phyloP scores from a whole-genome alignment of 2,888 invertebrate species.

The Hyalella azteca region DNA sequence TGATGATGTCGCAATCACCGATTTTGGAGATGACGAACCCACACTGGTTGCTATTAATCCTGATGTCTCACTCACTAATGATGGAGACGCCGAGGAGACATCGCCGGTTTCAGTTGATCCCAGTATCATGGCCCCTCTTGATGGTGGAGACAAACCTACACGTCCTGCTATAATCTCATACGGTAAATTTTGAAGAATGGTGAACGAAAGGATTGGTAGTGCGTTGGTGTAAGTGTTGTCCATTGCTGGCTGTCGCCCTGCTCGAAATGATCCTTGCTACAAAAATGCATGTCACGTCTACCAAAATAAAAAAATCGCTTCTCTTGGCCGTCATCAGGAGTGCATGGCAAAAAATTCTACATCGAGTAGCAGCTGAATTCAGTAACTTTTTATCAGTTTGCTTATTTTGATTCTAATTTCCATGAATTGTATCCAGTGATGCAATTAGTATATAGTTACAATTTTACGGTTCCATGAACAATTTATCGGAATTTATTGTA shows the following conservation, averaged over 20 bases:
- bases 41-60: neutral
- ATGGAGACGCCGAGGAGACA: neutral
- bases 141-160: conserved; percentile 12
- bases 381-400: conserved; percentile 7
- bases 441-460: too few species aligned
- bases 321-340: conserved; percentile 27
- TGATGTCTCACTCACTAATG: neutral
- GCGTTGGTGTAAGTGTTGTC: conserved; percentile 25
- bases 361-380: conserved; percentile 7
- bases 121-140: neutral
- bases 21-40: conserved; percentile 5
- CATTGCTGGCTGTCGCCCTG: conserved; percentile 16
- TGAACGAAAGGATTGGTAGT: neutral
- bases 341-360: conserved; percentile 23
- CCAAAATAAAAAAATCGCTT: conserved; percentile 15
- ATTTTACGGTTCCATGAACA: neutral
- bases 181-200: conserved; percentile 13
- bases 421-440: neutral
- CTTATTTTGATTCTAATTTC: neutral
- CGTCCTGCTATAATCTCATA: neutral
- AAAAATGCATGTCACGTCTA: conserved; percentile 25
- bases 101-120: neutral
- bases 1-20: neutral
- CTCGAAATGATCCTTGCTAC: conserved; percentile 31
- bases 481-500: neutral